A percentile compares a stretch with the other conserved stretches of the same genome.
Evolutionary conservation across 1,140 invertebrate species (phyloP).

Genomic region (Vanessa tameamea): DNA sequence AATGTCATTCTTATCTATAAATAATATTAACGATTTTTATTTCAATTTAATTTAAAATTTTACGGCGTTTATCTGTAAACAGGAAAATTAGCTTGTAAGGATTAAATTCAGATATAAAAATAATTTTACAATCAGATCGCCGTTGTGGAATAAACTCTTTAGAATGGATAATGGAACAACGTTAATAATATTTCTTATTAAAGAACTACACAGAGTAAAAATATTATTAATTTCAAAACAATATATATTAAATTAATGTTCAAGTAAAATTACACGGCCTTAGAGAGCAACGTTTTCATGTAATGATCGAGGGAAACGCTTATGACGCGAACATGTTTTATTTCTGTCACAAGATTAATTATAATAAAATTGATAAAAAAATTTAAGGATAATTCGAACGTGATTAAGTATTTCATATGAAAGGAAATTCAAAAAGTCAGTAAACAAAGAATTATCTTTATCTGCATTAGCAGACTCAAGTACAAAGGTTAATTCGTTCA

Average conservation of each 20-base stretch:
- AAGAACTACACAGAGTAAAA: neutral
- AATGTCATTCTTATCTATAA: too few relatives aligned
- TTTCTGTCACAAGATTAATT: too few relatives aligned
- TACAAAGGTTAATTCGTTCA: constrained; percentile 13
- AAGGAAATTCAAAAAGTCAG: constrained; percentile 9
- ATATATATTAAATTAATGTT: neutral
- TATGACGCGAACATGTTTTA: too few relatives aligned
- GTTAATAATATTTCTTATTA: neutral
- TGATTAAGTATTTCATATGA: neutral
- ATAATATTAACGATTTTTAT: too few relatives aligned
- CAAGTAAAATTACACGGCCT: too few relatives aligned
- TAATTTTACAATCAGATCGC: neutral
- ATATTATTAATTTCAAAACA: neutral
- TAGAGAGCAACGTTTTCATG: too few relatives aligned
- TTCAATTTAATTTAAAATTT: too few relatives aligned
- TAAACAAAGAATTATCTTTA: neutral
- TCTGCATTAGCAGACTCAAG: neutral
- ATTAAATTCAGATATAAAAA: neutral
- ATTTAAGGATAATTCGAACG: too few relatives aligned
- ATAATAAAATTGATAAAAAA: too few relatives aligned
- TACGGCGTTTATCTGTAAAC: too few relatives aligned
- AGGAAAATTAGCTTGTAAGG: neutral
- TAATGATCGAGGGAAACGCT: too few relatives aligned
- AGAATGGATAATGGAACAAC: neutral
- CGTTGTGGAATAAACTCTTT: neutral